A percentile compares a stretch with the other conserved stretches of the same genome.
These are phyloP conservation scores for Oxyteleia sp. DNA, from an alignment of 2,888 invertebrate genomes.

Conservation along the genomic window DNA sequence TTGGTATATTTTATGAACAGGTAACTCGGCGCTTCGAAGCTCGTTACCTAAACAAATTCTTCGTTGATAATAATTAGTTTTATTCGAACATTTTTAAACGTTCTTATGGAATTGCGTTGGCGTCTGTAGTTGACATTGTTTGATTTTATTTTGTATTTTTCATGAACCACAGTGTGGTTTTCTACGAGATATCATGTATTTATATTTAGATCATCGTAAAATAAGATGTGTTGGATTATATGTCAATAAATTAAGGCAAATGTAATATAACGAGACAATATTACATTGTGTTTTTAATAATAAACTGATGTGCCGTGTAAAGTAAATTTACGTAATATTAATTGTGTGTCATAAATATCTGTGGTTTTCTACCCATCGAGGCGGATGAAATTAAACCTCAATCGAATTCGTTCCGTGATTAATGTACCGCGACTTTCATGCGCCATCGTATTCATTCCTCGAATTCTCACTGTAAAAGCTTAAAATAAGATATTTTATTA, in stretches of 20 bases:
- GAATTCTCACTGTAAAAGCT: slow-evolving; percentile 44
- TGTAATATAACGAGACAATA: slow-evolving; percentile 32
- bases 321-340: slow-evolving; percentile 16
- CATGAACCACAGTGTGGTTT: background rate
- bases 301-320: background rate
- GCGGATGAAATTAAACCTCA: background rate
- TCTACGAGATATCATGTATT: slow-evolving; percentile 16
- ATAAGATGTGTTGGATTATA: slow-evolving; percentile 17
- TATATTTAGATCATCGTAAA: background rate
- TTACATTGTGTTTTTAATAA: slow-evolving; percentile 24
- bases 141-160: background rate
- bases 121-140: background rate
- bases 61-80: too few species aligned
- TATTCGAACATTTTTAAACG: too few species aligned
- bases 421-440: slow-evolving; percentile 30
- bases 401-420: background rate
- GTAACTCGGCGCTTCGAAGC: too few species aligned
- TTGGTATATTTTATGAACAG: too few species aligned
- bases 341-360: slow-evolving; percentile 16
- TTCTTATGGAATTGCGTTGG: too few species aligned
- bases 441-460: slow-evolving; percentile 50
- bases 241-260: slow-evolving; percentile 14
- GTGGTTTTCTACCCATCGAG: slow-evolving; percentile 17
- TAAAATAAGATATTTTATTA: slow-evolving; percentile 53
- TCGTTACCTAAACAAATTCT: too few species aligned